These are phyloP conservation scores for Heteromurus nitidus DNA, from an alignment of 2,888 invertebrate genomes.

Conservation along the genomic window DNA sequence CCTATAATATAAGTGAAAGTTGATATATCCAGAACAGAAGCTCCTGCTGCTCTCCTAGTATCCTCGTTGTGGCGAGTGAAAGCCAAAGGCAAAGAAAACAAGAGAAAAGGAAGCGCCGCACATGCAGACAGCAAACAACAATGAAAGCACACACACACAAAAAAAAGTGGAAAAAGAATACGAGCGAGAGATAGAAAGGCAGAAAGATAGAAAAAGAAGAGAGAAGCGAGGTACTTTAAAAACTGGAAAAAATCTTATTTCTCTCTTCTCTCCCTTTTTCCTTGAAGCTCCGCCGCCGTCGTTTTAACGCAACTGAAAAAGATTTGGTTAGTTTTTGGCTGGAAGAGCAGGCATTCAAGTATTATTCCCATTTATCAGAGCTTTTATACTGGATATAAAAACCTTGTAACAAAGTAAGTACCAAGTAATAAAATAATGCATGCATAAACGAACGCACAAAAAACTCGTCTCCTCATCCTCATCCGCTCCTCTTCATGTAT, in stretches of 20 bases:
- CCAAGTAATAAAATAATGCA: conserved; percentile 43
- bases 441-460: conserved; percentile 22
- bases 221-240: background rate
- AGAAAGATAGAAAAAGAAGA: background rate
- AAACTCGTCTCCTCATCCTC: no score
- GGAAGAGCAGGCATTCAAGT: conserved; percentile 33
- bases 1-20: no score
- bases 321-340: conserved; percentile 53
- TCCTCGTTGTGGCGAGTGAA: no score
- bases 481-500: no score
- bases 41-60: no score
- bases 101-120: no score
- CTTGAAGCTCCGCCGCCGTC: background rate
- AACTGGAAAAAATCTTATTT: conserved; percentile 34
- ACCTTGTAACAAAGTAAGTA: conserved; percentile 44
- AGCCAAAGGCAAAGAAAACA: no score
- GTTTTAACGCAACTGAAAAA: conserved; percentile 38
- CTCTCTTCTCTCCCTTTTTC: conserved; percentile 19
- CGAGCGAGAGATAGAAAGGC: background rate
- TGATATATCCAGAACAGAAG: no score
- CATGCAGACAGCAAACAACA: conserved; percentile 37
- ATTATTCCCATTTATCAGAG: conserved; percentile 12
- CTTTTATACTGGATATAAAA: conserved; percentile 26
- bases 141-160: conserved; percentile 28
- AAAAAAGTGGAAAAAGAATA: conserved; percentile 23